phyloP scores from a whole-genome alignment of 2,888 invertebrate genomes.

The Cantharis rustica region DNA sequence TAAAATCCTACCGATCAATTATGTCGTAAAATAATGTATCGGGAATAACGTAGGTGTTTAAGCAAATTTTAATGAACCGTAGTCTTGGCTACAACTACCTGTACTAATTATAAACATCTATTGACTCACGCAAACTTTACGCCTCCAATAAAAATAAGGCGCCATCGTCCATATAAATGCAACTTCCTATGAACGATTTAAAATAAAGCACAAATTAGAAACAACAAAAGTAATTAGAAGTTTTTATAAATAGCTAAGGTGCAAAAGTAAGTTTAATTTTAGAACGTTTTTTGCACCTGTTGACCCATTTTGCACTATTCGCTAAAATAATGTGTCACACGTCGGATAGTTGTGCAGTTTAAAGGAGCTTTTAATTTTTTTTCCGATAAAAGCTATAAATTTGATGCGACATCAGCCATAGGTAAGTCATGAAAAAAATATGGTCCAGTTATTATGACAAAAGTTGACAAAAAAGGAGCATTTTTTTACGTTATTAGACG shows the following conservation, averaged over 20 bases:
- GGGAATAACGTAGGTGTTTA: slow-evolving; percentile 8
- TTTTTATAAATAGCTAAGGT: not conserved
- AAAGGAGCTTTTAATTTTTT: not conserved
- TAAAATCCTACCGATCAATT: not conserved
- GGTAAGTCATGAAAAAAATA: not conserved
- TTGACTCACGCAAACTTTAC: slow-evolving; percentile 11
- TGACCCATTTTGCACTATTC: slow-evolving; percentile 11
- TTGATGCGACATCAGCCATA: not conserved
- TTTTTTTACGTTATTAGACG: not conserved
- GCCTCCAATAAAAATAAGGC: slow-evolving; percentile 9
- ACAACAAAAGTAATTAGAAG: slow-evolving; percentile 7
- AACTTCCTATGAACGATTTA: not conserved
- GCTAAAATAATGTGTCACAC: slow-evolving; percentile 6
- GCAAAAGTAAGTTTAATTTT: slow-evolving; percentile 10
- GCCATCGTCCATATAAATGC: slow-evolving; percentile 6
- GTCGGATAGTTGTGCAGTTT: not conserved
- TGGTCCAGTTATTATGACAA: not conserved
- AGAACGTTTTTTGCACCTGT: slow-evolving; percentile 22
- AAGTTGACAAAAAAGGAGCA: not conserved
- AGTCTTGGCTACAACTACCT: slow-evolving; percentile 18
- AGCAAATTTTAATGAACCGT: slow-evolving; percentile 12
- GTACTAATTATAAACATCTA: slow-evolving; percentile 16
- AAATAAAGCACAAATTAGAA: not conserved
- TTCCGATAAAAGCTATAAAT: not conserved
- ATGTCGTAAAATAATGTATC: not conserved